Percentiles rank a stretch among this genome's conserved stretches.
Evolutionary conservation across 1,140 invertebrate genomes (phyloP).

Genomic region (Rhynchophorus ferrugineus): DNA sequence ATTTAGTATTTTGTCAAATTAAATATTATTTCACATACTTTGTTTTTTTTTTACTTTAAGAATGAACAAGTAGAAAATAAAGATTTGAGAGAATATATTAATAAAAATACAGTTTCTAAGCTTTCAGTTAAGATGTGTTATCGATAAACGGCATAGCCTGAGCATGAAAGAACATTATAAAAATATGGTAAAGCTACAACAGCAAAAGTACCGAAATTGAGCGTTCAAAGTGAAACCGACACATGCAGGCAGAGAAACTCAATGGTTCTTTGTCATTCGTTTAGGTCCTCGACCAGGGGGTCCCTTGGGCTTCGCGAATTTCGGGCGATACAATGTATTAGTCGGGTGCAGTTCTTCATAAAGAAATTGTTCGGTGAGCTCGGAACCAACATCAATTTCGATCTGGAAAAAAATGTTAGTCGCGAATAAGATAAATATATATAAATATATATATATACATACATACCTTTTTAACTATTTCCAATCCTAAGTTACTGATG

Average conservation of each 20-base stretch:
- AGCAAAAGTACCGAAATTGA: too few relatives aligned
- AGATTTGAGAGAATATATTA: too few relatives aligned
- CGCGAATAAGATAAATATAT: not conserved
- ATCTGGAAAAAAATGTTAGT: slow-evolving; percentile 53
- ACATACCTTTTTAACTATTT: slow-evolving; percentile 71
- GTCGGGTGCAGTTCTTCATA: slow-evolving; percentile 93
- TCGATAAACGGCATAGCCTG: too few relatives aligned
- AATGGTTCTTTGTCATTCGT: slow-evolving; percentile 67
- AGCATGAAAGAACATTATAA: slow-evolving; percentile 11
- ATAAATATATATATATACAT: slow-evolving; percentile 1
- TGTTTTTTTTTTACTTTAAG: too few relatives aligned
- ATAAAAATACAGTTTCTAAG: too few relatives aligned
- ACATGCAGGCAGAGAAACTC: too few relatives aligned
- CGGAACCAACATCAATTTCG: slow-evolving; percentile 83
- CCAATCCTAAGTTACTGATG: slow-evolving; percentile 69
- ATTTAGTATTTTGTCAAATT: too few relatives aligned
- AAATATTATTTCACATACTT: too few relatives aligned
- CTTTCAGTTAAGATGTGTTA: too few relatives aligned
- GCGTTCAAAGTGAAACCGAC: too few relatives aligned
- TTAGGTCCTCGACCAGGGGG: slow-evolving; percentile 86
- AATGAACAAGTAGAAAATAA: too few relatives aligned
- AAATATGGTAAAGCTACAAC: slow-evolving; percentile 13
- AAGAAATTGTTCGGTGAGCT: slow-evolving; percentile 83
- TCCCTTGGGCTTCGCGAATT: slow-evolving; percentile 93
- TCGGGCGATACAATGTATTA: slow-evolving; percentile 78